A percentile compares a stretch with the other conserved stretches of the same genome.
Conservation (phyloP, 2,113 vertebrate species). For the Gavialis gangeticus region DNA sequence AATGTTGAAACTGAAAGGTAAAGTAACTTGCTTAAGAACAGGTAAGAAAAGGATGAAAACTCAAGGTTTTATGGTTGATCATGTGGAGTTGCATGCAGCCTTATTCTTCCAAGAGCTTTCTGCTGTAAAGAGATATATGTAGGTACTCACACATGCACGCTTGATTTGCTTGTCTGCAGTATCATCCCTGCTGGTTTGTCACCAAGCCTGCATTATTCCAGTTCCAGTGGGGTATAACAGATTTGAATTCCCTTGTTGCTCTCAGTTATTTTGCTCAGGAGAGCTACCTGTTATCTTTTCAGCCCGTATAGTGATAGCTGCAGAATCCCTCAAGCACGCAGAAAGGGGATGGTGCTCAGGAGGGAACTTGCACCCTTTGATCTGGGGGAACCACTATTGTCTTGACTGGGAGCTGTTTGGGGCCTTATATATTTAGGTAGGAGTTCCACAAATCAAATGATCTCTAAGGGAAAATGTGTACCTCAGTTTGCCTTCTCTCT, state of each 20-base stretch:
- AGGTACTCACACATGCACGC: background rate
- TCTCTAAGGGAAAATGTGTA: background rate
- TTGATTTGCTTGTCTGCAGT: background rate
- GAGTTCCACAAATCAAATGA: background rate
- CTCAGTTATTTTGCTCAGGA: background rate
- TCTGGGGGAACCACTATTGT: background rate
- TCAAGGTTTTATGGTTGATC: no score
- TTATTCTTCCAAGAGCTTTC: background rate
- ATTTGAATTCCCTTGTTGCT: background rate
- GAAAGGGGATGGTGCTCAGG: background rate
- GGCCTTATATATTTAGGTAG: accelerated
- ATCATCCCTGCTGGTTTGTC: background rate
- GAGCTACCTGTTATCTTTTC: background rate
- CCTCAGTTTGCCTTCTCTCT: background rate
- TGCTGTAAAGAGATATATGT: no score
- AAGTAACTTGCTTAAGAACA: background rate
- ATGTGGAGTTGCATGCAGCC: background rate
- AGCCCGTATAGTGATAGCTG: background rate
- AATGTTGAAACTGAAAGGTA: background rate
- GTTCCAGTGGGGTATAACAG: background rate
- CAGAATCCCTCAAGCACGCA: background rate
- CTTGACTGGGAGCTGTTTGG: background rate
- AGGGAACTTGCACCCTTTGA: background rate
- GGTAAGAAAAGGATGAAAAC: background rate
- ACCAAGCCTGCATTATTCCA: background rate